phyloP scores from a whole-genome alignment of 2,888 invertebrate genomes.

The Luperina testacea region DNA sequence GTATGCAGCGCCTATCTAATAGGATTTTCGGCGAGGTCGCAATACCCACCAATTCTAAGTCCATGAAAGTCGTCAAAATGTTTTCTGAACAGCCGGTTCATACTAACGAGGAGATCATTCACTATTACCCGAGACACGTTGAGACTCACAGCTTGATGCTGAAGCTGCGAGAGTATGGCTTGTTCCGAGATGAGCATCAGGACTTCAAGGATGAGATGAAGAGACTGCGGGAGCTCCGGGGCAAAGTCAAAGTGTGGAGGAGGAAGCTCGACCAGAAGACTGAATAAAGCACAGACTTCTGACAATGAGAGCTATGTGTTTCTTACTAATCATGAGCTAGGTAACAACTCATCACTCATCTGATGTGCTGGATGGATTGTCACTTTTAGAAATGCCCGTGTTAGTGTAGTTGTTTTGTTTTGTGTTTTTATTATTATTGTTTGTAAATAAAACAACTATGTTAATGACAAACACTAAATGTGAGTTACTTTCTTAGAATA shows the following conservation, averaged over 20 bases:
- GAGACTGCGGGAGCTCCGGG: slow-evolving; percentile 93
- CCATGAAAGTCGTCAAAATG: slow-evolving; percentile 95
- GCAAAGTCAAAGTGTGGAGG: slow-evolving; percentile 91
- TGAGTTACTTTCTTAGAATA: slow-evolving; percentile 50
- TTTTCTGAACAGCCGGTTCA: slow-evolving; percentile 94
- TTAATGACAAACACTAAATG: slow-evolving; percentile 43
- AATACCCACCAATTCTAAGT: slow-evolving; percentile 93
- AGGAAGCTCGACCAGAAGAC: slow-evolving; percentile 85
- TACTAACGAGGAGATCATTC: slow-evolving; percentile 92
- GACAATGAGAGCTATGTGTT: neutral
- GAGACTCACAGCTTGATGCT: slow-evolving; percentile 94
- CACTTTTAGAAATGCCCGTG: neutral
- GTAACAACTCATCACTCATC: neutral
- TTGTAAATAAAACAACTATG: slow-evolving; percentile 53
- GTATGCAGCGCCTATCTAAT: slow-evolving; percentile 96
- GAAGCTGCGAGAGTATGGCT: slow-evolving; percentile 93
- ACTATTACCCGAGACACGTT: slow-evolving; percentile 96
- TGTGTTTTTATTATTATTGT: neutral
- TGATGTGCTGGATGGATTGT: neutral
- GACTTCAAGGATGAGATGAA: slow-evolving; percentile 97
- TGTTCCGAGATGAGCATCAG: slow-evolving; percentile 96
- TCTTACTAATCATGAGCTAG: neutral
- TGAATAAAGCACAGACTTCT: slow-evolving; percentile 68
- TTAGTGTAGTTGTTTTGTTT: slow-evolving; percentile 25
- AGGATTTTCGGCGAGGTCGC: slow-evolving; percentile 97